Conservation (phyloP, 1,140 invertebrate genomes). For the Caenorhabditis briggsae region DNA sequence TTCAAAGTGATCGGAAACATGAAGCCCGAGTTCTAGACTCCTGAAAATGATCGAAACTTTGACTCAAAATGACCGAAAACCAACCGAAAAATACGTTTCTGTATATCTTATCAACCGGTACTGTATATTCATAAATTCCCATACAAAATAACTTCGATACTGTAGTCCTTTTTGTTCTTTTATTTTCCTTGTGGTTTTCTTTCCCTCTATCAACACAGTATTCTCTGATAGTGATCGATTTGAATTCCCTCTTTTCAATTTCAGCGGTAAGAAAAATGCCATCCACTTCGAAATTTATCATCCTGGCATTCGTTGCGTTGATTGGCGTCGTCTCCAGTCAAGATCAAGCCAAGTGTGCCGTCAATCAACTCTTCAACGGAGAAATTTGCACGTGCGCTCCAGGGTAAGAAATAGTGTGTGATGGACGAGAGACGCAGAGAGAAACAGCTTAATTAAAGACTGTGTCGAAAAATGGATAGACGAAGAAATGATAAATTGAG, state of each 20-base stretch:
- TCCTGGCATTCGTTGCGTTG: conserved; percentile 27
- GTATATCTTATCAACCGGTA: too few relatives aligned
- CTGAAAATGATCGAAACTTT: too few relatives aligned
- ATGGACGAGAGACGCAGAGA: conserved; percentile 1
- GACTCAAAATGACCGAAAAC: too few relatives aligned
- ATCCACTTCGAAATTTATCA: conserved; percentile 36
- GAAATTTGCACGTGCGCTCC: conserved; percentile 74
- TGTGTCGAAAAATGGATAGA: neutral
- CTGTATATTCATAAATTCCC: too few relatives aligned
- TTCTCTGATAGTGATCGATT: neutral
- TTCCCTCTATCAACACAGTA: too few relatives aligned
- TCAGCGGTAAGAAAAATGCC: neutral
- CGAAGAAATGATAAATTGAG: conserved; percentile 9
- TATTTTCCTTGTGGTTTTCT: neutral
- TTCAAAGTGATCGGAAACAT: too few relatives aligned
- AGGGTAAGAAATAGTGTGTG: conserved; percentile 65
- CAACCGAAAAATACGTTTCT: too few relatives aligned
- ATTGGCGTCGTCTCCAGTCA: conserved; percentile 60
- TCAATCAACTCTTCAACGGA: conserved; percentile 72
- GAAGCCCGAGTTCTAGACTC: too few relatives aligned
- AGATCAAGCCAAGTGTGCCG: conserved; percentile 68
- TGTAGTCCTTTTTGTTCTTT: neutral
- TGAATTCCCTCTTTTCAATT: neutral
- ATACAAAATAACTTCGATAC: too few relatives aligned
- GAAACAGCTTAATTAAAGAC: neutral